These are phyloP conservation scores for Seladonia tumulorum DNA, from an alignment of 2,888 invertebrate genomes.

Conservation along the genomic window DNA sequence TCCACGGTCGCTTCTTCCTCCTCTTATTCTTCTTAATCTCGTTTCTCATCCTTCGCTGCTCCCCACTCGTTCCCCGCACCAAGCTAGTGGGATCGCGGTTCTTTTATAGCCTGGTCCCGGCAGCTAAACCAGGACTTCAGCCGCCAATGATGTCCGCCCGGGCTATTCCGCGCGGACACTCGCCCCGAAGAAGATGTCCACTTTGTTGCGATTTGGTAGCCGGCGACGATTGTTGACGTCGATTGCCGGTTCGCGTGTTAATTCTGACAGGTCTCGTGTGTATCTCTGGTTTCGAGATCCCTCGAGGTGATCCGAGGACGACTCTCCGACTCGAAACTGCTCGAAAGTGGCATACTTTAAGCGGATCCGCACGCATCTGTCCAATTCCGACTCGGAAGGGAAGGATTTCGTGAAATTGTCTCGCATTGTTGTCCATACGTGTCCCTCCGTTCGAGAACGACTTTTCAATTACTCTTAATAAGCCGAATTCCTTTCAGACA, in stretches of 20 bases:
- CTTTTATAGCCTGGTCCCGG: slow-evolving; percentile 47
- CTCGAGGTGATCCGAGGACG: background rate
- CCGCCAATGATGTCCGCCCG: slow-evolving; percentile 20
- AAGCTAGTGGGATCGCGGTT: slow-evolving; percentile 10
- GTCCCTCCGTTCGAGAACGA: background rate
- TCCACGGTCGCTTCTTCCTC: slow-evolving; percentile 61
- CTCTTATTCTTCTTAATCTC: slow-evolving; percentile 64
- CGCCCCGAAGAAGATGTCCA: slow-evolving; percentile 49
- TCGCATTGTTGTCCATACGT: background rate
- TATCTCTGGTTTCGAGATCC: background rate
- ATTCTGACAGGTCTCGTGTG: background rate
- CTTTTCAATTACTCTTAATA: background rate
- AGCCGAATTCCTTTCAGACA: background rate
- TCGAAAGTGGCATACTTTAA: background rate
- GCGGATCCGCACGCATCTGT: background rate
- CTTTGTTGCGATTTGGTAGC: slow-evolving; percentile 31
- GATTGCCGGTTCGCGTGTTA: slow-evolving; percentile 17
- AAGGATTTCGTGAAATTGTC: background rate
- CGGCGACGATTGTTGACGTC: background rate
- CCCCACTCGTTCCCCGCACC: background rate
- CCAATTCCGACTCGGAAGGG: background rate
- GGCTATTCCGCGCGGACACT: slow-evolving; percentile 39
- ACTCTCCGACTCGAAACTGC: background rate
- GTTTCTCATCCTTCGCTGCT: slow-evolving; percentile 43
- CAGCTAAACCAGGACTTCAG: slow-evolving; percentile 25